A percentile compares a stretch with the other conserved stretches of the same genome.
phyloP scores from a whole-genome alignment of 1,140 invertebrate species.

The Eupeodes corollae region DNA sequence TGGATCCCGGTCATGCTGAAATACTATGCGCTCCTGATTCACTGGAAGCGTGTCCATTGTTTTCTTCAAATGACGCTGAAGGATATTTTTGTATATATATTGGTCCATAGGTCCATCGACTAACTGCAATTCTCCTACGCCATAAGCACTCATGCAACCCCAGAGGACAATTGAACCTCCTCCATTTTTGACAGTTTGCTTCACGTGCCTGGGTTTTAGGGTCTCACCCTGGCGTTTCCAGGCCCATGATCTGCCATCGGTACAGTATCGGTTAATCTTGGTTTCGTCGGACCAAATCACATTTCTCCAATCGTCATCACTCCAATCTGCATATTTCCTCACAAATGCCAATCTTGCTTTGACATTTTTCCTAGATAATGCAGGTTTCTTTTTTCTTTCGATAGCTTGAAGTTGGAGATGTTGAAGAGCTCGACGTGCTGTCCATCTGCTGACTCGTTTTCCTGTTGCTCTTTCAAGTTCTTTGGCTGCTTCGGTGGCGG shows the following conservation, averaged over 20 bases:
- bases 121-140: neutral
- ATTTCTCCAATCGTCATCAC: neutral
- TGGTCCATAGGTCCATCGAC: neutral
- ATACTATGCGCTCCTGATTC: neutral
- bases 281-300: neutral
- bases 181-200: neutral
- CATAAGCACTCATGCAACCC: constrained; percentile 2
- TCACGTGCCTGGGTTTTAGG: neutral
- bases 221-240: too few species aligned
- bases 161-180: constrained; percentile 3
- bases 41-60: neutral
- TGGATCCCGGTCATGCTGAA: neutral
- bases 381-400: neutral
- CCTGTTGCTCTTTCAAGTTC: neutral
- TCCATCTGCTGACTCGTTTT: neutral
- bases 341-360: neutral
- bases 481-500: neutral
- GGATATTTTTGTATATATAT: neutral
- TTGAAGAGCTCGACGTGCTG: neutral
- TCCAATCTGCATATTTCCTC: neutral
- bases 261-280: neutral
- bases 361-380: neutral
- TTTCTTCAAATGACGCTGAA: neutral
- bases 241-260: too few species aligned
- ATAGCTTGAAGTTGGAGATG: neutral